Evolutionary conservation across 2,888 invertebrate genomes (phyloP).

Genomic region (Brassicogethes aeneus): DNA sequence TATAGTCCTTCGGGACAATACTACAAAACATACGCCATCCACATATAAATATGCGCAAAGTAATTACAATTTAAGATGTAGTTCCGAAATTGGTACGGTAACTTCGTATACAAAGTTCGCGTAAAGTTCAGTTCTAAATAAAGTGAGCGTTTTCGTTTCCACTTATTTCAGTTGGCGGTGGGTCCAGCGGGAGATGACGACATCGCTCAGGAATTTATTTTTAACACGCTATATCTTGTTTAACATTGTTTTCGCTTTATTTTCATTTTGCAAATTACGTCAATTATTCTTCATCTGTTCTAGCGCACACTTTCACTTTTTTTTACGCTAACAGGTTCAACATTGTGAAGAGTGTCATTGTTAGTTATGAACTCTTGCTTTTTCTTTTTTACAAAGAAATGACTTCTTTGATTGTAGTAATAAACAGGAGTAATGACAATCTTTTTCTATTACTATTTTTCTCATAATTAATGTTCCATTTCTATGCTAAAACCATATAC

Average conservation of each 20-base stretch:
- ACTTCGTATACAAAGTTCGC: slow-evolving; percentile 29
- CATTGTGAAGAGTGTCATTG: too few species aligned
- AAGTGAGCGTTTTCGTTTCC: slow-evolving; percentile 23
- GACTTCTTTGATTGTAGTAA: too few species aligned
- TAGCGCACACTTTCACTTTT: too few species aligned
- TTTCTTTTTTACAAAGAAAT: too few species aligned
- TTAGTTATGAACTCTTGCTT: too few species aligned
- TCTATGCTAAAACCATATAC: too few species aligned
- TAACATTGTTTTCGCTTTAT: neutral
- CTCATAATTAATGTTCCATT: too few species aligned
- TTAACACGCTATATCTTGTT: neutral
- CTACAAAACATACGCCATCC: slow-evolving; percentile 36
- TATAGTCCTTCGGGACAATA: slow-evolving; percentile 34
- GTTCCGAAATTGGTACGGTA: slow-evolving; percentile 27
- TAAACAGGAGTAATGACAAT: too few species aligned
- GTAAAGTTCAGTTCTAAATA: slow-evolving; percentile 30
- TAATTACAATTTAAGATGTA: slow-evolving; percentile 36
- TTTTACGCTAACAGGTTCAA: too few species aligned
- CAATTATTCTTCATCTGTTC: neutral
- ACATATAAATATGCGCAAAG: slow-evolving; percentile 39
- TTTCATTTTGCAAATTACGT: neutral
- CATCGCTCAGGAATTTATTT: slow-evolving; percentile 21
- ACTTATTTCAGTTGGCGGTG: slow-evolving; percentile 21
- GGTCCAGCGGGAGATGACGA: slow-evolving; percentile 24
- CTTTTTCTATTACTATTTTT: too few species aligned